A percentile compares a stretch with the other conserved stretches of the same genome.
Conservation (phyloP, 2,113 vertebrate species). For the Triplophysa tibetana region DNA sequence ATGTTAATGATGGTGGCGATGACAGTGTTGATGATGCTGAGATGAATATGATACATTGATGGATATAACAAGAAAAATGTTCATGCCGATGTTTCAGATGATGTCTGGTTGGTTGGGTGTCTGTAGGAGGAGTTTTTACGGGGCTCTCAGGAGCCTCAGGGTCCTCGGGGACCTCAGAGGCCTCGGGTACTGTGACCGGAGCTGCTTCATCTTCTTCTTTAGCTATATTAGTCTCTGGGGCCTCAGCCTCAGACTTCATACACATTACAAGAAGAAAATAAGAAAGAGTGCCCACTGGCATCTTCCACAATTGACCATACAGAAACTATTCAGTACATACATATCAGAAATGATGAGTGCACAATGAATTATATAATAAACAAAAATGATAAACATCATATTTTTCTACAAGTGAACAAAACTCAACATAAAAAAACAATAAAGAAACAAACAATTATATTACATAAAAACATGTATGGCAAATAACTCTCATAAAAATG, state of each 20-base stretch:
- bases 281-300: background rate
- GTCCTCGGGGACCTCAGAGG: conserved; percentile 16
- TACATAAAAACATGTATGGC: background rate
- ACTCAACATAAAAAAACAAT: background rate
- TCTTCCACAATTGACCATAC: background rate
- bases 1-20: background rate
- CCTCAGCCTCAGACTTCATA: conserved; percentile 64
- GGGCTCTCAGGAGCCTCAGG: conserved; percentile 22
- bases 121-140: conserved; percentile 37
- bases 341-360: too few relatives aligned
- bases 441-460: background rate
- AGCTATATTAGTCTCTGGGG: conserved; percentile 75
- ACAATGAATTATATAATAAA: background rate
- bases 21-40: conserved; percentile 16
- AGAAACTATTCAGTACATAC: background rate
- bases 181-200: conserved; percentile 25
- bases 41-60: background rate
- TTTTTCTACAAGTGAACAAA: too few relatives aligned
- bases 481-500: background rate
- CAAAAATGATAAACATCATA: too few relatives aligned
- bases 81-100: conserved; percentile 12
- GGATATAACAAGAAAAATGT: conserved; percentile 3
- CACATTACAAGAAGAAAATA: conserved; percentile 32
- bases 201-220: conserved; percentile 44
- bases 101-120: conserved; percentile 37